These are phyloP conservation scores for Mormyrops boulengeri DNA, from an alignment of 2,797 vertebrate genomes.

Conservation along the genomic window DNA sequence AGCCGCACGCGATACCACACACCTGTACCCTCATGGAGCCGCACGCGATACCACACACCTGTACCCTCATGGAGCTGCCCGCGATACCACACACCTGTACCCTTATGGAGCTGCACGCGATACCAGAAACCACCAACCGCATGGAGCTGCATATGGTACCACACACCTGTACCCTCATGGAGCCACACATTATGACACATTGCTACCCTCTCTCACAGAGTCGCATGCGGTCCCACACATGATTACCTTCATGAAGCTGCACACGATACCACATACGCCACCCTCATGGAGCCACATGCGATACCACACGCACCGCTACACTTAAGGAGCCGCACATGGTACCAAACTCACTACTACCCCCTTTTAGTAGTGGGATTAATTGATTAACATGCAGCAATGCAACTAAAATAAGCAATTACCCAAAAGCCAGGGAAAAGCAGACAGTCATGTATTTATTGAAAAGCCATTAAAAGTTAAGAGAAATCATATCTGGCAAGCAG, in stretches of 20 bases:
- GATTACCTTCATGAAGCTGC: neutral
- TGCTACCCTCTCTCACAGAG: too few relatives aligned
- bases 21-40: neutral
- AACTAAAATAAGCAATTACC: slow-evolving; percentile 21
- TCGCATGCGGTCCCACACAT: neutral
- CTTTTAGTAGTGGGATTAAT: neutral
- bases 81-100: neutral
- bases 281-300: neutral
- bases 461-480: slow-evolving; percentile 50
- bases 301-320: neutral
- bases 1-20: neutral
- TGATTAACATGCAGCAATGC: slow-evolving; percentile 33
- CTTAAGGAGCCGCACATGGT: neutral
- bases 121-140: too few relatives aligned
- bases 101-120: neutral
- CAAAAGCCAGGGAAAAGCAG: slow-evolving; percentile 40
- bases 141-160: too few relatives aligned
- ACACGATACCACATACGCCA: neutral
- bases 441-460: slow-evolving; percentile 48
- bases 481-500: slow-evolving; percentile 45
- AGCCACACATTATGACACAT: too few relatives aligned
- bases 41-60: neutral
- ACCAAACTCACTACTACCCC: neutral
- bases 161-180: too few relatives aligned
- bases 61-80: neutral